Base-by-base conservation (phyloP, 1,140 invertebrate species). In the Bilobella aurantiaca region DNA sequence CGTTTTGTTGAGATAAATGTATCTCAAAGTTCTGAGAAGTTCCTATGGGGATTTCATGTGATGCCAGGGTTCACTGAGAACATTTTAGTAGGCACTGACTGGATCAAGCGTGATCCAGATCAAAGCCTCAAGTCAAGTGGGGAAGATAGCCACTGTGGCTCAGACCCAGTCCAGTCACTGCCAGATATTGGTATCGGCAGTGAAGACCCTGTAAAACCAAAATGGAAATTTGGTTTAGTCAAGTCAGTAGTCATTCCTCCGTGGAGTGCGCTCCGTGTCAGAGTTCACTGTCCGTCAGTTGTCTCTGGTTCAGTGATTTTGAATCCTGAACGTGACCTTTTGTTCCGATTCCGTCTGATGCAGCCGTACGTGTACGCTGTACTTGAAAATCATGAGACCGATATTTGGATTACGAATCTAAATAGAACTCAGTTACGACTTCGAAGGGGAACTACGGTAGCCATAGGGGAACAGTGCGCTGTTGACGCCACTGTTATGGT, bases 341-440 rank as follows among this genome's bases (percentile, higher is more conserved):
- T 14, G 21, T 14, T 53, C 25, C 5, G 12, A 18, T 16, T 12
- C 14, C 8, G 25, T 16, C 12, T 53, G 12, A 23, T 23, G 12
- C 49, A 53, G 49, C 49, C 49, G 3, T 53, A 53, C 25, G 49
- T 53, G 8, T 53, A 53, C 21, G 49, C 49, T 53, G 49, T 53
- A 12, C 14, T 53, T 8, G 12, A 23, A 12, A 23, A 53, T 14
- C 5, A 23, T 53, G 8, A 8, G 25, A 53, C 49, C 25, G 49
- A 8, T 53, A 23, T 53, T 3, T 53, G 49, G 49, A 23, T 53
- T 5, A 53, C 49, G 23, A 53, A 53, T 23, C 23, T 53, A 23
- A 53, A 53, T 53, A 53, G 25, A 53, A 23, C 21, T 53, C 49
- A 16, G 21, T 53, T 12, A 53, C 49, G 5, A 42, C 21, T 53